phyloP scores from a whole-genome alignment of 2,797 vertebrate species.

The Paedocypris micromegethes region DNA sequence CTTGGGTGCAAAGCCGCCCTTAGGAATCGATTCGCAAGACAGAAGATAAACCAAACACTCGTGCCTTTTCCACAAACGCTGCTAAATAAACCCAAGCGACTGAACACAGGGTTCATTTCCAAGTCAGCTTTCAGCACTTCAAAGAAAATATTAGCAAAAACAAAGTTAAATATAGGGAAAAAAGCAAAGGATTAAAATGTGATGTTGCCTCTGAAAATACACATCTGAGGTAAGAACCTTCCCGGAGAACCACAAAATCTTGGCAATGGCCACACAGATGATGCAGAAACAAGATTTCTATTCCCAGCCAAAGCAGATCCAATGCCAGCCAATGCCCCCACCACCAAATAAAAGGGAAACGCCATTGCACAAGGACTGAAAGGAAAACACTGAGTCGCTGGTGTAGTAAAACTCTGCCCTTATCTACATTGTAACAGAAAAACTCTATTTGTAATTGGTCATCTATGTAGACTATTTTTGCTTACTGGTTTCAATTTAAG shows the following conservation, averaged over 20 bases:
- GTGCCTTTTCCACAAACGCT: conserved; percentile 33
- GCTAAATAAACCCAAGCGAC: conserved; percentile 27
- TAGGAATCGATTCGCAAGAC: not conserved
- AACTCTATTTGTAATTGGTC: no score
- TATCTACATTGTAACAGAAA: no score
- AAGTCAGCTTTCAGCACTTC: conserved; percentile 23
- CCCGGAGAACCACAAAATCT: conserved; percentile 27
- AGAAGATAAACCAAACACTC: conserved; percentile 27
- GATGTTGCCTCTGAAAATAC: conserved; percentile 27
- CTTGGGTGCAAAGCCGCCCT: conserved; percentile 2
- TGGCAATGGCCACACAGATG: conserved; percentile 27
- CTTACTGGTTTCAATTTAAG: no score
- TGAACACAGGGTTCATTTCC: conserved; percentile 27
- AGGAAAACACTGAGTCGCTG: conserved; percentile 34
- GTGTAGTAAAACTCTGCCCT: conserved; percentile 17
- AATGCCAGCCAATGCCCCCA: no score
- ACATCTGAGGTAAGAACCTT: conserved; percentile 14
- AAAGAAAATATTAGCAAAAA: conserved; percentile 32
- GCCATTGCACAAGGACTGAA: conserved; percentile 8
- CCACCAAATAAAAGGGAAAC: not conserved
- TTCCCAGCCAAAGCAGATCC: conserved; percentile 2
- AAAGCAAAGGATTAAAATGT: conserved; percentile 25
- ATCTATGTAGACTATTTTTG: no score
- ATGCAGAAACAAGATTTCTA: conserved; percentile 7
- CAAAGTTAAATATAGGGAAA: conserved; percentile 20